These are phyloP conservation scores for Osmerus mordax DNA, from an alignment of 2,113 vertebrate genomes.

Conservation along the genomic window DNA sequence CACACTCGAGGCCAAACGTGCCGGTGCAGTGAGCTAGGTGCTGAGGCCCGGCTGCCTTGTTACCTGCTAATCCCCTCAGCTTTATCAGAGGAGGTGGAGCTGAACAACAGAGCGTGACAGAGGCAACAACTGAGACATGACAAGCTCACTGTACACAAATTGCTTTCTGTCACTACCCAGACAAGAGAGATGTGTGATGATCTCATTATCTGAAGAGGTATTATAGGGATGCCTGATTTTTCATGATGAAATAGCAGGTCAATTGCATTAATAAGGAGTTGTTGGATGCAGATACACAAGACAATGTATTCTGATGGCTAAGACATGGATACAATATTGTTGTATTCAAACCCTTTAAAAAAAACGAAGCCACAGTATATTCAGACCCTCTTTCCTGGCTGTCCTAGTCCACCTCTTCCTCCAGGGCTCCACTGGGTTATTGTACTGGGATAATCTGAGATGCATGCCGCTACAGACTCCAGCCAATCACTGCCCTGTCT, in stretches of 20 bases:
- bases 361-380: background rate
- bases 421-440: conserved; percentile 86
- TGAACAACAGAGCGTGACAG: conserved; percentile 55
- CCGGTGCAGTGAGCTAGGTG: background rate
- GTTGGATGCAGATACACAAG: background rate
- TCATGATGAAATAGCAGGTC: background rate
- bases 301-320: background rate
- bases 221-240: background rate
- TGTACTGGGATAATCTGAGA: conserved; percentile 86
- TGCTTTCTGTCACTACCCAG: conserved; percentile 28
- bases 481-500: conserved; percentile 73
- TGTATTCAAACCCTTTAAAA: background rate
- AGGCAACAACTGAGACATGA: conserved; percentile 51
- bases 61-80: conserved; percentile 59
- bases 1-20: conserved; percentile 47
- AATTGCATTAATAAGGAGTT: conserved; percentile 1
- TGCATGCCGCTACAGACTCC: conserved; percentile 83
- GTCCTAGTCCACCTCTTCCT: conserved; percentile 76
- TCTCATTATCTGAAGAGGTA: conserved; percentile 29
- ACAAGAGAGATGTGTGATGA: conserved; percentile 19
- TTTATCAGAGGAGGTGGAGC: conserved; percentile 55
- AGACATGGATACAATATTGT: background rate
- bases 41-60: conserved; percentile 52
- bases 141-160: conserved; percentile 40
- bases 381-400: background rate